Evolutionary conservation across 1,140 invertebrate genomes (phyloP).

Genomic region (Brachionus angularis): DNA sequence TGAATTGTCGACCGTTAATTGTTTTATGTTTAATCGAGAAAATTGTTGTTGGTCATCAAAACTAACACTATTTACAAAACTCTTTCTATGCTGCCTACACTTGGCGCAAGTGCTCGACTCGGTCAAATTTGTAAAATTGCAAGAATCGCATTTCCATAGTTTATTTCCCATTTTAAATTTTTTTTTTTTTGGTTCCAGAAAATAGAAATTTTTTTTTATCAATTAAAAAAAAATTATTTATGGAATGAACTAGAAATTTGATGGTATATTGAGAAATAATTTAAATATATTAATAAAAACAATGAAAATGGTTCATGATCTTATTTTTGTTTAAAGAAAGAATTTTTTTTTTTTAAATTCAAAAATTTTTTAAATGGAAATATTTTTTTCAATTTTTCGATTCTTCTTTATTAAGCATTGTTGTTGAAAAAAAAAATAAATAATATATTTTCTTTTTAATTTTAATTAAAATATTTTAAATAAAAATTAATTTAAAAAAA

Average conservation of each 20-base stretch:
- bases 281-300: slow-evolving; percentile 17
- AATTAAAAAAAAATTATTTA: slow-evolving; percentile 22
- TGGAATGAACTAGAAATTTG: slow-evolving; percentile 39
- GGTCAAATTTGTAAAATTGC: slow-evolving; percentile 6
- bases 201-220: slow-evolving; percentile 18
- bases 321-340: too few species aligned
- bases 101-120: not conserved
- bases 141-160: slow-evolving; percentile 25
- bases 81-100: not conserved
- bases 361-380: too few species aligned
- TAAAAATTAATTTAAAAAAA: too few species aligned
- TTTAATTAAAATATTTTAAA: too few species aligned
- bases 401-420: too few species aligned
- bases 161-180: slow-evolving; percentile 32
- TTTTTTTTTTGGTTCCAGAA: not conserved
- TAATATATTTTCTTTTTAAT: too few species aligned
- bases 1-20: slow-evolving; percentile 8
- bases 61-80: slow-evolving; percentile 3
- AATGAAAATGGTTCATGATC: slow-evolving; percentile 34
- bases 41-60: not conserved
- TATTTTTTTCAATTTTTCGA: too few species aligned
- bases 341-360: too few species aligned
- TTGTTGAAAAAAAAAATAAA: too few species aligned
- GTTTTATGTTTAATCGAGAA: not conserved
- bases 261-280: slow-evolving; percentile 20